These are phyloP conservation scores for Bombycilla garrulus DNA, from an alignment of 2,113 vertebrate genomes.

Conservation along the genomic window DNA sequence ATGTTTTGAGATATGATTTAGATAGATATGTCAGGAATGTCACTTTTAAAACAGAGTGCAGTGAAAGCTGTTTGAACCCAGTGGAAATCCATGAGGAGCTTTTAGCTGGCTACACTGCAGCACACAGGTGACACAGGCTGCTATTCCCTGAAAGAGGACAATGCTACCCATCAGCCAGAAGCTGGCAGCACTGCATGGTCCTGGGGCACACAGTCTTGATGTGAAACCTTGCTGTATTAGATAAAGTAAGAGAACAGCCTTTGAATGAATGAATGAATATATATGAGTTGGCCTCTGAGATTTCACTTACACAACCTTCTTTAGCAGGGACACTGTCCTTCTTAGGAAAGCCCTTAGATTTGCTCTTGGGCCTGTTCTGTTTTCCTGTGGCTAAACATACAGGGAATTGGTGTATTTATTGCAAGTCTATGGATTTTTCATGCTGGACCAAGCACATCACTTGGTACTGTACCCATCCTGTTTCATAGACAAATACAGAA, in stretches of 20 bases:
- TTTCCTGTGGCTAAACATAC: neutral
- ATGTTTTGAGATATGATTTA: neutral
- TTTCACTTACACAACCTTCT: neutral
- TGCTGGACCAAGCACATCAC: neutral
- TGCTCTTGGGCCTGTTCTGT: neutral
- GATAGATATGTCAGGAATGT: neutral
- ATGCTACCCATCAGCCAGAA: neutral
- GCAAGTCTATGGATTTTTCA: neutral
- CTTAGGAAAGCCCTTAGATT: neutral
- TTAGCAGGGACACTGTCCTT: neutral
- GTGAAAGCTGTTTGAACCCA: neutral
- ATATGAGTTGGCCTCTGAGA: neutral
- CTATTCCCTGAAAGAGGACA: neutral
- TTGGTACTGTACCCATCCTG: neutral
- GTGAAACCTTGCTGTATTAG: neutral
- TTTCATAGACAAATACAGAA: neutral
- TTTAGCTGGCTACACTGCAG: neutral
- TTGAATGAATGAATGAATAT: neutral
- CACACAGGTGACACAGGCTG: neutral
- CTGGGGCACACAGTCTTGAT: neutral
- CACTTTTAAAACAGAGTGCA: neutral
- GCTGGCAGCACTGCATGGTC: neutral
- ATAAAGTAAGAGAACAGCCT: neutral
- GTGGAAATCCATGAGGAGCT: neutral
- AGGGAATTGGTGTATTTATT: neutral